Conservation (phyloP, 2,113 vertebrate species). For the Tiliqua scincoides region DNA sequence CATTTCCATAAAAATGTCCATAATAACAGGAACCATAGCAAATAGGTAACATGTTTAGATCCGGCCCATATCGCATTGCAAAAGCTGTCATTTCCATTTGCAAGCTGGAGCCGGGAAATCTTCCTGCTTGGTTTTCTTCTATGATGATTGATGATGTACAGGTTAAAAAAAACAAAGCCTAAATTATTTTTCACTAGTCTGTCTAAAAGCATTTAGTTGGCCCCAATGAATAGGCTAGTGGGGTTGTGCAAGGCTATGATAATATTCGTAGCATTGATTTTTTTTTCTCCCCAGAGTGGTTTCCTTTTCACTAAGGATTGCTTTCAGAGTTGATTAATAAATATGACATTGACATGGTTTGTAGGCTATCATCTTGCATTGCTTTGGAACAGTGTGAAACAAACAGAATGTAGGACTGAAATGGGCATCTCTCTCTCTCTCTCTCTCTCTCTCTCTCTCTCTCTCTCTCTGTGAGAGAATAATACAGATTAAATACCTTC, state of each 20-base stretch:
- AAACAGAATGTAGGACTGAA: neutral
- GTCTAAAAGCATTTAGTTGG: neutral
- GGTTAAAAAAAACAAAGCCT: neutral
- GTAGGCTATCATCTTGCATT: neutral
- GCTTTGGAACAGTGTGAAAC: rapidly evolving
- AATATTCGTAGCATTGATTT: neutral
- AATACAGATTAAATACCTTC: too few relatives aligned
- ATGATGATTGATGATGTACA: neutral
- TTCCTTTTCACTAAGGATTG: neutral
- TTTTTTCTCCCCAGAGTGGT: neutral
- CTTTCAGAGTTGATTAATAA: neutral
- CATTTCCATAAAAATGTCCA: neutral
- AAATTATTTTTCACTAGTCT: neutral
- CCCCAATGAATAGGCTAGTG: neutral
- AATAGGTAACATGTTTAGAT: neutral
- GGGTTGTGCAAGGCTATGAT: neutral
- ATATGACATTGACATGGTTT: neutral
- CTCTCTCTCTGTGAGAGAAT: too few relatives aligned
- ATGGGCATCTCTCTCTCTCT: neutral
- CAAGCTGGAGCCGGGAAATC: neutral
- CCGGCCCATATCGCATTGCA: neutral
- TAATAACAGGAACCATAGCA: neutral
- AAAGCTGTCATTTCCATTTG: neutral
- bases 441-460: too few relatives aligned
- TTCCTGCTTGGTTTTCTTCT: neutral